phyloP scores from a whole-genome alignment of 2,888 invertebrate genomes.

The Eustalomyia histrio region DNA sequence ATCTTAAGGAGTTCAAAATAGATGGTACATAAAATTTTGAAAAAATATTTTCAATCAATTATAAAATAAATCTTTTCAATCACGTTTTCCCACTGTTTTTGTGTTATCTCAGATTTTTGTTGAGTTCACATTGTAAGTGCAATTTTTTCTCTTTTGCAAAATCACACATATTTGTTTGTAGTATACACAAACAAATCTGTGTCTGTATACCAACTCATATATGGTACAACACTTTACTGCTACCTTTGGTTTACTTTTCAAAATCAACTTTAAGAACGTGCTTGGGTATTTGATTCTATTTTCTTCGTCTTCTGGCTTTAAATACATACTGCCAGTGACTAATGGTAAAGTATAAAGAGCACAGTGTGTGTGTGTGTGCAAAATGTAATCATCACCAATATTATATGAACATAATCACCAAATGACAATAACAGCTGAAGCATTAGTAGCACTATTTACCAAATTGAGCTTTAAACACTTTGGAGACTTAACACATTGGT shows the following conservation, averaged over 20 bases:
- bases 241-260: neutral
- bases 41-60: no score
- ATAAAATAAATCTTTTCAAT: no score
- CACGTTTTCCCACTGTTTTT: neutral
- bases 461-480: constrained; percentile 47
- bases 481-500: constrained; percentile 36
- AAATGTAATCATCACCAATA: neutral
- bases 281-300: neutral
- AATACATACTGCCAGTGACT: neutral
- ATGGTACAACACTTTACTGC: neutral
- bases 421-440: neutral
- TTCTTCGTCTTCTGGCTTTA: neutral
- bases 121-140: neutral
- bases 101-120: neutral
- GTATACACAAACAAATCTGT: neutral
- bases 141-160: neutral
- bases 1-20: no score
- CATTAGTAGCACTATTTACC: constrained; percentile 11
- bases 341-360: neutral
- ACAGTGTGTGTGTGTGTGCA: neutral
- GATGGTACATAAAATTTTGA: no score
- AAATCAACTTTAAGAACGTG: neutral
- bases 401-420: constrained; percentile 1
- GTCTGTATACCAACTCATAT: neutral
- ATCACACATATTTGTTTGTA: neutral